Conservation (phyloP, 2,888 invertebrate genomes). For the Callimorpha dominula region DNA sequence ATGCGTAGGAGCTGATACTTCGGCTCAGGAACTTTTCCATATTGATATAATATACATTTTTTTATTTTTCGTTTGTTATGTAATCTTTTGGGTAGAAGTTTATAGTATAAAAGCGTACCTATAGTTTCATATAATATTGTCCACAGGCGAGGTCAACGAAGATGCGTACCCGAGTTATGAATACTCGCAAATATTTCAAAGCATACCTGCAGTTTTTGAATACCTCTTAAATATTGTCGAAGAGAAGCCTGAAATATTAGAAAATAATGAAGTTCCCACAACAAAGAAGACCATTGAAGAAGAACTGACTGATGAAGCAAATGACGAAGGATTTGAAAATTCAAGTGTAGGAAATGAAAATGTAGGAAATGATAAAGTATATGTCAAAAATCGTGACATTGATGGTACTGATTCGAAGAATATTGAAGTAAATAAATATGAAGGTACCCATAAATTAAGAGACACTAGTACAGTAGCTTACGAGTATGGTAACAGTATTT, state of each 20-base stretch:
- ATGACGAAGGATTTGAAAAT: background rate
- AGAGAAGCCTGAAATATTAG: slow-evolving; percentile 66
- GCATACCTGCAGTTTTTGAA: slow-evolving; percentile 67
- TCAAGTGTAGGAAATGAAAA: background rate
- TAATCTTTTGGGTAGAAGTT: background rate
- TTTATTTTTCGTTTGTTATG: no score
- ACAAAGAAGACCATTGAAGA: slow-evolving; percentile 45
- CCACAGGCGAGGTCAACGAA: slow-evolving; percentile 42
- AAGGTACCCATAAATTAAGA: background rate
- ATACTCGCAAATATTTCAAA: slow-evolving; percentile 63
- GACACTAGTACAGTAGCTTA: slow-evolving; percentile 24
- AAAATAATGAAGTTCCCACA: slow-evolving; percentile 57
- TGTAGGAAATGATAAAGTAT: background rate
- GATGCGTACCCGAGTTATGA: slow-evolving; percentile 45
- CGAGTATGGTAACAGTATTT: slow-evolving; percentile 34
- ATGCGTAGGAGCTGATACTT: no score
- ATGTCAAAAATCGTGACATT: background rate
- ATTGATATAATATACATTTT: no score
- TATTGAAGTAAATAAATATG: background rate
- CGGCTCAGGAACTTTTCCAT: no score
- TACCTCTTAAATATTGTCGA: slow-evolving; percentile 63
- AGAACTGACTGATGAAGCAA: background rate
- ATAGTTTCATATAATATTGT: background rate
- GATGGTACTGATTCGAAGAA: background rate
- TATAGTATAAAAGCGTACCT: background rate